Evolutionary conservation across 2,113 vertebrate genomes (phyloP).

Genomic region (Xiphias gladius): DNA sequence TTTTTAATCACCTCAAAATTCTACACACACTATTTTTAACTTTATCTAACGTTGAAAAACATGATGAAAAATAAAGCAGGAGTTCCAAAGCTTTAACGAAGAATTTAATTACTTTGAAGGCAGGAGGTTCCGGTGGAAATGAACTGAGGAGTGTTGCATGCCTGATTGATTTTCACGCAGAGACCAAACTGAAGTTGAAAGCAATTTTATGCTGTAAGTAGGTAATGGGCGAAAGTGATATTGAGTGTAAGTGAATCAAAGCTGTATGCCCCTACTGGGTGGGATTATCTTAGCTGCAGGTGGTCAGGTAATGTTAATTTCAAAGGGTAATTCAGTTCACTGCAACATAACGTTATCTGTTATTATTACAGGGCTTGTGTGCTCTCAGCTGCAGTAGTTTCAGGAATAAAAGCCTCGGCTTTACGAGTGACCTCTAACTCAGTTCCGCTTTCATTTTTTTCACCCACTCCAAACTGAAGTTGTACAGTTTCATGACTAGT

Average conservation of each 20-base stretch:
- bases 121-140: background rate
- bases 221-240: conserved; percentile 14
- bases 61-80: background rate
- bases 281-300: conserved; percentile 33
- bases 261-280: background rate
- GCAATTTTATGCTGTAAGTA: conserved; percentile 28
- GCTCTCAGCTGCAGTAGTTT: background rate
- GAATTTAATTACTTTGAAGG: background rate
- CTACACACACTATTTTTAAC: background rate
- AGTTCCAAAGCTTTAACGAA: background rate
- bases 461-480: background rate
- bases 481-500: background rate
- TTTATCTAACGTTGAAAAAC: background rate
- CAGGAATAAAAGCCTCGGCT: conserved; percentile 4
- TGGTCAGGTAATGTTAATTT: conserved; percentile 16
- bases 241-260: conserved; percentile 30
- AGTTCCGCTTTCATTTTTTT: background rate
- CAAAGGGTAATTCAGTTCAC: conserved; percentile 24
- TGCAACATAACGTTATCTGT: conserved; percentile 1
- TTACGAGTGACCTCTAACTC: background rate
- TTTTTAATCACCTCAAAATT: no score
- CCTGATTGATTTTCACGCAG: conserved; percentile 35
- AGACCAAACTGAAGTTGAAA: conserved; percentile 35
- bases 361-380: conserved; percentile 6
- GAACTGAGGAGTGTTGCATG: background rate